Evolutionary conservation across 2,113 vertebrate species (phyloP).

Genomic region (Callopanchax toddi): DNA sequence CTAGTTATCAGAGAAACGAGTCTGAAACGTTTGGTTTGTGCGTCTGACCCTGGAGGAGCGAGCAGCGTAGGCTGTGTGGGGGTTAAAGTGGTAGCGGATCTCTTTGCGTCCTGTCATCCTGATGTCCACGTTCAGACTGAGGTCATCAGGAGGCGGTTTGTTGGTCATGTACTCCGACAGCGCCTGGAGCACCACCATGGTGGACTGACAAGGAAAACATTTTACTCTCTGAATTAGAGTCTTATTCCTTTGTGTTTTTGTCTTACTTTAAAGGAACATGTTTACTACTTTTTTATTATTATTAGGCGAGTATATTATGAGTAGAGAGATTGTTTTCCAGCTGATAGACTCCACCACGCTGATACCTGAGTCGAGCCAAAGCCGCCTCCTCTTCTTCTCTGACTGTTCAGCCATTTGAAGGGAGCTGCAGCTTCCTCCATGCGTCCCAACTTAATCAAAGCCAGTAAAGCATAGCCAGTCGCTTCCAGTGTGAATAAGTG

Average conservation of each 20-base stretch:
- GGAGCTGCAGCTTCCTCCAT: constrained; percentile 53
- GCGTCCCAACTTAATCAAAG: constrained; percentile 66
- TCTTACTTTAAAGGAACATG: no score
- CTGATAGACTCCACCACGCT: not conserved
- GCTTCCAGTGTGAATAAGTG: constrained; percentile 73
- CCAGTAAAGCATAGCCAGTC: constrained; percentile 78
- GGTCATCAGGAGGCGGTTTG: constrained; percentile 35
- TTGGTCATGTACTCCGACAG: constrained; percentile 74
- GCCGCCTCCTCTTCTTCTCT: constrained; percentile 69
- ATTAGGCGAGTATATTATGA: not conserved
- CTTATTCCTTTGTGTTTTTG: not conserved
- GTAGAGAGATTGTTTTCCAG: not conserved
- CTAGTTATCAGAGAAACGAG: no score
- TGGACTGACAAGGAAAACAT: constrained; percentile 63
- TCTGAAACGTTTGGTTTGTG: no score
- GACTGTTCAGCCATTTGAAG: constrained; percentile 77
- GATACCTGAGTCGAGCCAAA: constrained; percentile 82
- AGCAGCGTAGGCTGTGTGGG: constrained; percentile 54
- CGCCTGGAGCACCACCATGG: constrained; percentile 80
- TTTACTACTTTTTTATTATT: not conserved
- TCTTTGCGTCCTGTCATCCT: constrained; percentile 60
- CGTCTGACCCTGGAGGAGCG: constrained; percentile 72
- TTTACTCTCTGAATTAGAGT: not conserved
- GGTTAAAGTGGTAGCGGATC: constrained; percentile 65
- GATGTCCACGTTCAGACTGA: constrained; percentile 71